A percentile compares a stretch with the other conserved stretches of the same genome.
Evolutionary conservation across 2,888 invertebrate genomes (phyloP).

Genomic region (Synergus itoensis): DNA sequence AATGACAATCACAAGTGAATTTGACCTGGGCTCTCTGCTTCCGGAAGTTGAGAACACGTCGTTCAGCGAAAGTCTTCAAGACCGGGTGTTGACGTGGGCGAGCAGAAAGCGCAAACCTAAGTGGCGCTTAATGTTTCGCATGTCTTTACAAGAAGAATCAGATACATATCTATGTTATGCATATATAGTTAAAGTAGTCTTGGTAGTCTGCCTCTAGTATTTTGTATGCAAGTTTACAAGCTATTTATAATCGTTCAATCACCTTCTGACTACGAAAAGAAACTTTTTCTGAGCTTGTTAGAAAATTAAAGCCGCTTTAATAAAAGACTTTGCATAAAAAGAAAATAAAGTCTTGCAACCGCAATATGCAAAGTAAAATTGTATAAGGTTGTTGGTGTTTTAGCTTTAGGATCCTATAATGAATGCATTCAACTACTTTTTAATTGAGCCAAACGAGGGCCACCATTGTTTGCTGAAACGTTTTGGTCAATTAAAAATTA

Average conservation of each 20-base stretch:
- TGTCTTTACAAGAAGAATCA: neutral
- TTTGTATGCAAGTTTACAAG: neutral
- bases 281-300: neutral
- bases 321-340: too few relatives aligned
- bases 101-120: neutral
- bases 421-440: too few relatives aligned
- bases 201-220: neutral
- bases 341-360: too few relatives aligned
- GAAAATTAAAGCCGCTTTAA: too few relatives aligned
- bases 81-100: neutral
- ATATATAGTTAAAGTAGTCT: too few relatives aligned
- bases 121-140: neutral
- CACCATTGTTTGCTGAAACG: too few relatives aligned
- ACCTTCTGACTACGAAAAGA: neutral
- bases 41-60: constrained; percentile 45
- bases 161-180: too few relatives aligned
- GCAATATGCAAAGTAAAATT: too few relatives aligned
- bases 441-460: too few relatives aligned
- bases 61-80: constrained; percentile 63
- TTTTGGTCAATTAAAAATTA: too few relatives aligned
- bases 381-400: too few relatives aligned
- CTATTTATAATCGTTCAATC: neutral
- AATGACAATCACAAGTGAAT: constrained; percentile 55
- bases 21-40: constrained; percentile 47
- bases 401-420: too few relatives aligned